A percentile compares a stretch with the other conserved stretches of the same genome.
These are phyloP conservation scores for Spea multiplicata DNA, from an alignment of 2,113 vertebrate species.

Conservation along the genomic window DNA sequence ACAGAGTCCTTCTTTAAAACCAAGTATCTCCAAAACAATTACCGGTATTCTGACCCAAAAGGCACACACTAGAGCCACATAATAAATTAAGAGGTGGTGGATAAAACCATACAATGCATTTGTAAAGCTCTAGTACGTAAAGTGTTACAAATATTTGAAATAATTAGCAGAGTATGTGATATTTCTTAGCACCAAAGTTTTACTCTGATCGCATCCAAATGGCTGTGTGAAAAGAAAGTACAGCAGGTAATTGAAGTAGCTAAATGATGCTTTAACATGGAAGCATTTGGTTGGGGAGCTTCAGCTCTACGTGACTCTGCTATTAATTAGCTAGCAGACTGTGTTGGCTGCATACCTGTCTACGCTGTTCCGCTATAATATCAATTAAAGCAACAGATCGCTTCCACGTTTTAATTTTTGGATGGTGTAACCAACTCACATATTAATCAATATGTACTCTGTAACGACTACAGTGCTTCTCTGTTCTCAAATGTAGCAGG, in stretches of 20 bases:
- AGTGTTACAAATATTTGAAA: not conserved
- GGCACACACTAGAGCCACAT: too few relatives aligned
- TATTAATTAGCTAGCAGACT: constrained; percentile 45
- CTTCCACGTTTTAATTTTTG: not conserved
- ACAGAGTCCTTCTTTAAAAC: too few relatives aligned
- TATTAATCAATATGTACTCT: not conserved
- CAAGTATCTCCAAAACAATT: too few relatives aligned
- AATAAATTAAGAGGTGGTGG: too few relatives aligned
- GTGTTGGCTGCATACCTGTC: constrained; percentile 13
- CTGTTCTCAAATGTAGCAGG: not conserved
- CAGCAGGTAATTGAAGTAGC: constrained; percentile 31
- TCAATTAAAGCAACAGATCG: not conserved
- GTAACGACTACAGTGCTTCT: not conserved
- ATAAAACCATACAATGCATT: too few relatives aligned
- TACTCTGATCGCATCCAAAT: constrained; percentile 29
- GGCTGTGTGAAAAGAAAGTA: constrained; percentile 3
- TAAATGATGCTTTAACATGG: constrained; percentile 46
- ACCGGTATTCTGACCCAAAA: too few relatives aligned
- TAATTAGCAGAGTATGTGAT: not conserved
- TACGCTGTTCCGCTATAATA: too few relatives aligned
- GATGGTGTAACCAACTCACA: too few relatives aligned
- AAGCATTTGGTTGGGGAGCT: constrained; percentile 31
- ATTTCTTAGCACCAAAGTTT: not conserved
- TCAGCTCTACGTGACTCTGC: constrained; percentile 38
- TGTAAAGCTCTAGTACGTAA: too few relatives aligned